Evolutionary conservation across 92 coral and sea anemone species (phyloP).

Genomic region (Blastomussa wellsi): DNA sequence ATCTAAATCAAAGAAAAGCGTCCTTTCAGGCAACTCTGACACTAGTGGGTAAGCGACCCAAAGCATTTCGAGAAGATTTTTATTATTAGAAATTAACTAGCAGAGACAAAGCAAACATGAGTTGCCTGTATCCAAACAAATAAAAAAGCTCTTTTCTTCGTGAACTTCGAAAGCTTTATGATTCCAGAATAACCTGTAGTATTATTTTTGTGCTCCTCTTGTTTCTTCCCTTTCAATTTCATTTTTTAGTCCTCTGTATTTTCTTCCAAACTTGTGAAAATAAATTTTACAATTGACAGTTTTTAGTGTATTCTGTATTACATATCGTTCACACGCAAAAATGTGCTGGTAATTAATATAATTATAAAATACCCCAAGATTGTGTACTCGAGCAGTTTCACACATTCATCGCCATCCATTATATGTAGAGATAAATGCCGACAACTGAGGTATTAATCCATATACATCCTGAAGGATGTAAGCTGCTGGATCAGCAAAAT

Average conservation of each 20-base stretch:
- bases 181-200: not conserved
- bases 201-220: not conserved
- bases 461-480: too few relatives aligned
- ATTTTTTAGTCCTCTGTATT: not conserved
- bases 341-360: too few relatives aligned
- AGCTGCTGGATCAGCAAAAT: too few relatives aligned
- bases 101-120: not conserved
- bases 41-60: not conserved
- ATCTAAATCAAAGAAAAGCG: too few relatives aligned
- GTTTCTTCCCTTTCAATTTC: not conserved
- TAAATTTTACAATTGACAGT: constrained; percentile 1
- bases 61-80: not conserved
- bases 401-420: too few relatives aligned
- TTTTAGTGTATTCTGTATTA: not conserved
- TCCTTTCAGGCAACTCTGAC: too few relatives aligned
- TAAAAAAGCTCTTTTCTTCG: not conserved
- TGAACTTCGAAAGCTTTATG: not conserved
- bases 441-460: too few relatives aligned
- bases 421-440: too few relatives aligned
- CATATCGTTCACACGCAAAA: not conserved
- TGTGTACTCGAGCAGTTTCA: too few relatives aligned
- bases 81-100: not conserved
- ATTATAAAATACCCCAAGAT: too few relatives aligned
- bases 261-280: not conserved
- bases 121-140: not conserved